Percentiles rank a stretch among this genome's conserved stretches.
These are phyloP conservation scores for Orthosia cruda DNA, from an alignment of 2,888 invertebrate genomes.

Conservation along the genomic window DNA sequence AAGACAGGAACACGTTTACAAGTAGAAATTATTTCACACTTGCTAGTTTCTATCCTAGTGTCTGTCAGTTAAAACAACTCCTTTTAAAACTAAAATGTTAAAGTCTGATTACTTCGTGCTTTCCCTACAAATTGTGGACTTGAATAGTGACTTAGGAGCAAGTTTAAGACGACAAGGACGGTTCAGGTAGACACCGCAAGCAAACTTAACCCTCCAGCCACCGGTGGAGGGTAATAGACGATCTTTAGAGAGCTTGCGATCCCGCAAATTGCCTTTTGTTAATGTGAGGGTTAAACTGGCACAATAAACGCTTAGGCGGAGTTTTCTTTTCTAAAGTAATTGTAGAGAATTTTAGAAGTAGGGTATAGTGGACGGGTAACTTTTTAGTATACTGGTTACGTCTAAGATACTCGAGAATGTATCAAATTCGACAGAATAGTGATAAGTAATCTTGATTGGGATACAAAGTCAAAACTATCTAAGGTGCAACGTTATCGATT, in stretches of 20 bases:
- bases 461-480: too few relatives aligned
- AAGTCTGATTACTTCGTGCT: conserved; percentile 59
- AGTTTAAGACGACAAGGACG: conserved; percentile 53
- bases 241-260: conserved; percentile 51
- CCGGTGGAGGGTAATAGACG: conserved; percentile 43
- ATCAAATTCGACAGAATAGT: too few relatives aligned
- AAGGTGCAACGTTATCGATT: too few relatives aligned
- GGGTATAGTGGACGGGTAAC: background rate
- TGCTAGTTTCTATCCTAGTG: too few relatives aligned
- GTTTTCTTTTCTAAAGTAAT: conserved; percentile 46
- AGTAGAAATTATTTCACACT: too few relatives aligned
- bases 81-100: conserved; percentile 41
- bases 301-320: conserved; percentile 33
- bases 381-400: background rate
- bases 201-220: conserved; percentile 59
- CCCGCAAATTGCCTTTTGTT: conserved; percentile 61
- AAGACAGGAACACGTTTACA: too few relatives aligned
- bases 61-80: too few relatives aligned
- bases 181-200: conserved; percentile 62
- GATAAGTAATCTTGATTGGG: background rate
- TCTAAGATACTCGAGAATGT: background rate
- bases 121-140: conserved; percentile 61
- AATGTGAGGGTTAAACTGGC: conserved; percentile 51
- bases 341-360: conserved; percentile 5
- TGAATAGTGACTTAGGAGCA: conserved; percentile 51